These are phyloP conservation scores for Chironomus riparius DNA, from an alignment of 2,888 invertebrate genomes.

Conservation along the genomic window DNA sequence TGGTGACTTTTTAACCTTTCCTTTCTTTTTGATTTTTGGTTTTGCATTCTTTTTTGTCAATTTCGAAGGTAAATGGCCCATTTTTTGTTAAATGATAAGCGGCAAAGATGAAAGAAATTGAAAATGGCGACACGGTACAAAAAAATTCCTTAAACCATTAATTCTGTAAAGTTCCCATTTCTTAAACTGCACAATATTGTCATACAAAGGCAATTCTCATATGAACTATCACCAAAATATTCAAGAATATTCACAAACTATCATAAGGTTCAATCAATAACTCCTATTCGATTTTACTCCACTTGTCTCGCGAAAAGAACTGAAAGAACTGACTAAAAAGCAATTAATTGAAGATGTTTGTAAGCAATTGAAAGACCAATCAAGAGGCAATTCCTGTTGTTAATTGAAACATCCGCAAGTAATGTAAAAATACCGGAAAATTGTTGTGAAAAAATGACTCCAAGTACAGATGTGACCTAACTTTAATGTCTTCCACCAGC, in stretches of 20 bases:
- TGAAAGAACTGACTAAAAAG: conserved; percentile 3
- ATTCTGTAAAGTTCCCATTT: not conserved
- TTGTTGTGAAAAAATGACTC: not conserved
- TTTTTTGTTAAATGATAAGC: not conserved
- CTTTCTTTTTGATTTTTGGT: conserved; percentile 14
- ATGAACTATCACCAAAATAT: too few relatives aligned
- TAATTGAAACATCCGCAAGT: not conserved
- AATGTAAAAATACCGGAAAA: not conserved
- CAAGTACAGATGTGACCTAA: not conserved
- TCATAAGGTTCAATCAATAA: too few relatives aligned
- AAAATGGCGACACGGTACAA: not conserved
- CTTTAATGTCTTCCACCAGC: not conserved
- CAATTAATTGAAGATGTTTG: conserved; percentile 24
- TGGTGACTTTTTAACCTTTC: conserved; percentile 16
- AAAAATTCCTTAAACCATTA: not conserved
- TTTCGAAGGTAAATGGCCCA: conserved; percentile 17
- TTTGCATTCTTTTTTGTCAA: not conserved
- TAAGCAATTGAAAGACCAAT: not conserved
- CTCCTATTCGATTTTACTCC: not conserved
- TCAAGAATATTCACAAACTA: too few relatives aligned
- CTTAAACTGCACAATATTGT: too few relatives aligned
- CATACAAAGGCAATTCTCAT: too few relatives aligned
- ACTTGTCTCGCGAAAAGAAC: not conserved
- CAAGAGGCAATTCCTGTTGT: not conserved
- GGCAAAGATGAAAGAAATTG: too few relatives aligned